These are phyloP conservation scores for Phaenicophaeus curvirostris DNA, from an alignment of 2,797 vertebrate genomes.

Conservation along the genomic window DNA sequence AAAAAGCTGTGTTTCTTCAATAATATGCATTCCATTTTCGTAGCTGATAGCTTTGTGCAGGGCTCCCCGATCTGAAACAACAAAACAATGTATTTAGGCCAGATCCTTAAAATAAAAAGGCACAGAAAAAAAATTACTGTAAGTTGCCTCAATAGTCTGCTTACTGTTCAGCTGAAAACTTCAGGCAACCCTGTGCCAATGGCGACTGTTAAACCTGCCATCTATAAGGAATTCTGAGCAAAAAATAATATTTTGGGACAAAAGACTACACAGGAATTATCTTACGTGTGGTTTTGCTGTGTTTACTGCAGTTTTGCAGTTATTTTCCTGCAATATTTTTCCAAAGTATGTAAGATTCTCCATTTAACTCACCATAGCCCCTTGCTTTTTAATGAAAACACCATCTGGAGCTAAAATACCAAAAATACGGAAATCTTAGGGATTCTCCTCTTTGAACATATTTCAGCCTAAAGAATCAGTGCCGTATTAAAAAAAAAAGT, in stretches of 20 bases:
- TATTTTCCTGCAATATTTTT: neutral
- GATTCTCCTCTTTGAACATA: neutral
- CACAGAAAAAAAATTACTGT: neutral
- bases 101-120: neutral
- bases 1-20: slow-evolving; percentile 93
- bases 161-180: neutral
- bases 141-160: neutral
- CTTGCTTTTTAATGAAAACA: neutral
- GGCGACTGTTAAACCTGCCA: neutral
- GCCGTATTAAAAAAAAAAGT: neutral
- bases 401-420: neutral
- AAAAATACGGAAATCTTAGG: neutral
- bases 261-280: neutral
- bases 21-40: slow-evolving; percentile 85
- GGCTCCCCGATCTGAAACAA: slow-evolving; percentile 86
- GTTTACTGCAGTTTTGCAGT: neutral
- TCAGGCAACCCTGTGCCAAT: neutral
- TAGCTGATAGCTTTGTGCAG: slow-evolving; percentile 92
- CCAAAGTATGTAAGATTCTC: neutral
- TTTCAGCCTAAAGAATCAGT: neutral
- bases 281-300: neutral
- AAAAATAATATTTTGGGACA: neutral
- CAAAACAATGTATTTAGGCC: neutral
- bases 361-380: neutral
- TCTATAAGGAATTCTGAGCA: neutral